These are phyloP conservation scores for Podarcis raffonei DNA, from an alignment of 2,113 vertebrate genomes.

Conservation along the genomic window DNA sequence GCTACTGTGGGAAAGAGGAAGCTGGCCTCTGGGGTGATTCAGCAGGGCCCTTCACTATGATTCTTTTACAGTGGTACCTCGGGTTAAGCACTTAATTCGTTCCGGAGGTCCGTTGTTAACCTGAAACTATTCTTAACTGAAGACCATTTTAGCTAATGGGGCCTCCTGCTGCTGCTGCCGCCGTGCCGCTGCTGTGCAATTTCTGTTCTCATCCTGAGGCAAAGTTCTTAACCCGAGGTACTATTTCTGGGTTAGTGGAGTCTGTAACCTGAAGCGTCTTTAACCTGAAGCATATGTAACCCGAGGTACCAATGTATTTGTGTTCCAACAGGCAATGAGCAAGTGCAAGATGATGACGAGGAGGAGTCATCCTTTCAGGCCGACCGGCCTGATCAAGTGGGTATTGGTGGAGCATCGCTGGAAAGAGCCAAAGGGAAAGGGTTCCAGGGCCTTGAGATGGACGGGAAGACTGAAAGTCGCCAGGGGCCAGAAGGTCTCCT, in stretches of 20 bases:
- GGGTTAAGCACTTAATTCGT: no score
- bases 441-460: background rate
- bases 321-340: constrained; percentile 12
- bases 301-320: background rate
- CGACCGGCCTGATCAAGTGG: background rate
- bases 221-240: no score
- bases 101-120: no score
- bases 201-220: no score
- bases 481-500: background rate
- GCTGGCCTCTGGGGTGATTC: no score
- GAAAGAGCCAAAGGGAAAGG: constrained; percentile 8
- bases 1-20: background rate
- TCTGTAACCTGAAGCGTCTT: no score
- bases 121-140: no score
- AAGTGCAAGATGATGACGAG: constrained; percentile 7
- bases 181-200: accelerated
- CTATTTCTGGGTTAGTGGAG: no score
- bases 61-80: no score
- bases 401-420: background rate
- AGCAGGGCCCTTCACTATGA: background rate
- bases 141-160: no score
- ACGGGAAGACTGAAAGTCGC: background rate
- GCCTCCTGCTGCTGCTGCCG: no score
- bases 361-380: background rate
- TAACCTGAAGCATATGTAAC: no score